Base-by-base conservation (phyloP, 1,140 invertebrate species). In the Panulirus ornatus region DNA sequence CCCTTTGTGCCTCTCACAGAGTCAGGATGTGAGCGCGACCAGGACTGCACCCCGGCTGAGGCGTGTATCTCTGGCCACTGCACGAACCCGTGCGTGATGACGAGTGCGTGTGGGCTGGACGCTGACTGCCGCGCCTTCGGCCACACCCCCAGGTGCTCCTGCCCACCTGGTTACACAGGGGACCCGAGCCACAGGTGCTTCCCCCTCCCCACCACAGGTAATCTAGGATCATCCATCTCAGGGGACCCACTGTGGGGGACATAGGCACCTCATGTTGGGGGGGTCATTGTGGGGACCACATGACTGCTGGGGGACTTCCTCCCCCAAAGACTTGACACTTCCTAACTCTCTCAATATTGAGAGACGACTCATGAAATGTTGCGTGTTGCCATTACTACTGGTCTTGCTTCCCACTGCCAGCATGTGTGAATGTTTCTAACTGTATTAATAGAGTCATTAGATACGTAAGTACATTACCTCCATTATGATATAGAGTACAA, bases 21-120 rank as follows among this genome's bases (percentile, higher is more conserved):
- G 93, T 96, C 97, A n/a, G 97, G 97, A 0, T 98, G 97, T 93
- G 95, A 95, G 71, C 95, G 95, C 1, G 96, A 97, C 92, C 95
- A 94, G 16, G 97, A 98, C 92, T 98, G 97, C 93, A 95, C 96
- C 14, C 95, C 95, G 11, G 96, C 97, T 81, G 95, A 97, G 93
- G 94, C 96, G 9, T 98, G 97, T 92, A 95, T 95, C 16, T 96
- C 96, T 78, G 96, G 96, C 66, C 95, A 95, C 86, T 98, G 97
- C 93, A 94, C 95, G 36, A 95, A 97, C 93, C 97, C 97, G 0
- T 98, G 97, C 92, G 38, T 84, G 63, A 89, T 84, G 87, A 89
- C 87, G 36, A 79, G 84, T 27, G 91, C 92, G 36, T 94, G 93
- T 94, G 94, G 92, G 54, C 91, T 73, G 1, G 92, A 92, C 95